Conservation (phyloP, 2,797 vertebrate genomes). For the Falco naumanni region DNA sequence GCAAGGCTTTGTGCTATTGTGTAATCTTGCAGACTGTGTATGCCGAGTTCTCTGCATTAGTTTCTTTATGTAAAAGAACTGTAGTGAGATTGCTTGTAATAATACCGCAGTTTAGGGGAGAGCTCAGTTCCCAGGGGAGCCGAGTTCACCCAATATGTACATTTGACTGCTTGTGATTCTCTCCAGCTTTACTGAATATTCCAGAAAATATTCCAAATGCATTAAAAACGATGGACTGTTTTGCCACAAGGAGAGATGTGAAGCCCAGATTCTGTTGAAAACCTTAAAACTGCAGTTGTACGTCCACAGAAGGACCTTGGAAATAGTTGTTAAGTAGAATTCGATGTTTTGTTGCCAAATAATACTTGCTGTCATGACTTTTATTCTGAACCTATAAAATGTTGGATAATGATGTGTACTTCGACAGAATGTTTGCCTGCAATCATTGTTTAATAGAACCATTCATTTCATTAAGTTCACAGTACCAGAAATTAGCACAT, state of each 20-base stretch:
- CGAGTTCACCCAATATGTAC: not conserved
- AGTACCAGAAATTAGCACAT: not conserved
- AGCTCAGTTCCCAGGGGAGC: not conserved
- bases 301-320: not conserved
- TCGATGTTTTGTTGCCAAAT: not conserved
- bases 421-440: not conserved
- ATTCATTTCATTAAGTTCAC: not conserved
- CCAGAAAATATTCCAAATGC: not conserved
- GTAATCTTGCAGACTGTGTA: not conserved
- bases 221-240: not conserved
- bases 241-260: not conserved
- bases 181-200: not conserved
- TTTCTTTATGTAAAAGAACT: not conserved
- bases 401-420: not conserved
- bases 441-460: not conserved
- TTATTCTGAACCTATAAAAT: not conserved
- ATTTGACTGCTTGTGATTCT: not conserved
- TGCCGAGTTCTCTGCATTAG: not conserved
- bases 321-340: not conserved
- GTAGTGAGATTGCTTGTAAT: not conserved
- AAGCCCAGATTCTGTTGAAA: not conserved
- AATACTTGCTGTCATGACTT: not conserved
- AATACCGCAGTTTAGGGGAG: not conserved
- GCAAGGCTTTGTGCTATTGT: not conserved
- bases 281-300: not conserved